phyloP scores from a whole-genome alignment of 53 echinoderm and acorn worm species.

The Pentamera pediparva region DNA sequence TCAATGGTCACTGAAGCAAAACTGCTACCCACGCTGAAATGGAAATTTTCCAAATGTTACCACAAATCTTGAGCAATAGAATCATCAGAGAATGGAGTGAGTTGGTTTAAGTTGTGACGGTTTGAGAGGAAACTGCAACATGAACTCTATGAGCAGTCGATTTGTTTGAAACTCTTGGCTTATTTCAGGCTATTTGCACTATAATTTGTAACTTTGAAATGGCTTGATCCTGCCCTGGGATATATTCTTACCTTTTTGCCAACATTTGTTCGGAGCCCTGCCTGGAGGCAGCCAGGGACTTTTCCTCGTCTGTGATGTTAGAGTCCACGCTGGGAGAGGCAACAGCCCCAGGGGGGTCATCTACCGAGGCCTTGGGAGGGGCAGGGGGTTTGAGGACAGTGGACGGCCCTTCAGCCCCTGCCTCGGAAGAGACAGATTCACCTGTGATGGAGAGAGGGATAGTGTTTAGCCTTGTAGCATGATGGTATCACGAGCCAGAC shows the following conservation, averaged over 20 bases:
- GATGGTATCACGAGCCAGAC: too few relatives aligned
- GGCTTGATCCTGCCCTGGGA: too few relatives aligned
- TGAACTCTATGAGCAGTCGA: too few relatives aligned
- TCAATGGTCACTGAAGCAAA: too few relatives aligned
- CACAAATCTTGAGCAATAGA: too few relatives aligned
- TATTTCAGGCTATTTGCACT: too few relatives aligned
- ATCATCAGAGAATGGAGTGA: neutral
- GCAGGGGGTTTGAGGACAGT: neutral
- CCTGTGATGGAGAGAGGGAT: too few relatives aligned
- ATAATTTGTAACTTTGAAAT: too few relatives aligned
- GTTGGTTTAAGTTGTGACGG: neutral
- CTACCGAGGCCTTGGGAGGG: neutral
- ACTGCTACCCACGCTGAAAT: too few relatives aligned
- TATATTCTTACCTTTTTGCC: conserved; percentile 46
- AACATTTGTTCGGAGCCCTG: conserved; percentile 56
- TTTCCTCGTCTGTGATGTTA: conserved; percentile 95
- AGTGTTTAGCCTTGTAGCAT: too few relatives aligned
- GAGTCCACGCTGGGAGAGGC: conserved; percentile 12
- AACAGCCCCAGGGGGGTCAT: neutral
- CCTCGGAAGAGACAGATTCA: neutral
- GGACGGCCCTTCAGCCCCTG: neutral
- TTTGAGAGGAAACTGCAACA: neutral
- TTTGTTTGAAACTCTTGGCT: too few relatives aligned
- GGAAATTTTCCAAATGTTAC: too few relatives aligned
- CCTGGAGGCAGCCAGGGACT: conserved; percentile 49